Conservation (phyloP, 2,113 vertebrate species). For the Corvus hawaiiensis region DNA sequence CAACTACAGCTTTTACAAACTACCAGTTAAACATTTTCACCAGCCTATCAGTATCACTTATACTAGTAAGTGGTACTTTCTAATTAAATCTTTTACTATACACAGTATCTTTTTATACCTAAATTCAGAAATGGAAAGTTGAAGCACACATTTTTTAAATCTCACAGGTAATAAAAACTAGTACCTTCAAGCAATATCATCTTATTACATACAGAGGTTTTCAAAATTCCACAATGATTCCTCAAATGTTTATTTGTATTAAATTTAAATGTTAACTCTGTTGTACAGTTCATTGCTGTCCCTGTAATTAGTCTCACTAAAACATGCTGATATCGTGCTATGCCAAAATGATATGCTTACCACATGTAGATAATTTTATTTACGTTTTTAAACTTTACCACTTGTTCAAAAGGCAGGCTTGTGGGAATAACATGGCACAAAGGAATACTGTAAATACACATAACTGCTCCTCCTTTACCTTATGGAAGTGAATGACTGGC, state of each 20-base stretch:
- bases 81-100: background rate
- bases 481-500: slow-evolving; percentile 98
- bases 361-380: background rate
- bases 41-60: background rate
- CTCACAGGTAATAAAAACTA: background rate
- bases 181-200: background rate
- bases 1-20: background rate
- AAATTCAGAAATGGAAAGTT: background rate
- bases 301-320: background rate
- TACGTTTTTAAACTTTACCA: background rate
- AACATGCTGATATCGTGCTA: accelerated
- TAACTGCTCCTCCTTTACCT: slow-evolving; percentile 74
- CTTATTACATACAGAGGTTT: background rate
- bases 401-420: background rate
- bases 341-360: background rate
- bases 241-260: background rate
- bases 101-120: background rate
- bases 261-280: background rate
- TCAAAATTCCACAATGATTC: background rate
- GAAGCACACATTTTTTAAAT: background rate
- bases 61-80: background rate
- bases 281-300: background rate
- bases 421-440: background rate
- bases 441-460: background rate
- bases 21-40: background rate